Evolutionary conservation across 2,113 vertebrate species (phyloP).

Genomic region (Leiothrix lutea): DNA sequence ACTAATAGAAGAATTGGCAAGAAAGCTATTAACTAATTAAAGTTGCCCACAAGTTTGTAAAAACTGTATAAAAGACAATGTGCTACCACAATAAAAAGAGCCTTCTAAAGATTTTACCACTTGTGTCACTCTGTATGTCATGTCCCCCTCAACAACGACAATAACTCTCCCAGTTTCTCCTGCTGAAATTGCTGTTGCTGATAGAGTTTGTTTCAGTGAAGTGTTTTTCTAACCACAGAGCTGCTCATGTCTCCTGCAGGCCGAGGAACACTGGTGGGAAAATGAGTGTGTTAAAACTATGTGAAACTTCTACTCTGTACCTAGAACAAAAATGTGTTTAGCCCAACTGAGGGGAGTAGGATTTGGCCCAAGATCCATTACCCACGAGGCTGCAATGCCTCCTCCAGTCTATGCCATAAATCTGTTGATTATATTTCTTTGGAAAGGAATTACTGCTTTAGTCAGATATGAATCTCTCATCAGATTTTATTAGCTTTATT

Average conservation of each 20-base stretch:
- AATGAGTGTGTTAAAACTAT: background rate
- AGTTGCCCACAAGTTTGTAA: background rate
- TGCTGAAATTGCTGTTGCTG: no score
- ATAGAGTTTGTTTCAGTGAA: background rate
- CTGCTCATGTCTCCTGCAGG: background rate
- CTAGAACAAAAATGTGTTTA: background rate
- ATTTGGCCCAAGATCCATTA: background rate
- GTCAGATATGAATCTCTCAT: conserved; percentile 21
- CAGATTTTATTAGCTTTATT: conserved; percentile 48
- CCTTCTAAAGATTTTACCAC: background rate
- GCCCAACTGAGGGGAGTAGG: background rate
- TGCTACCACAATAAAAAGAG: background rate
- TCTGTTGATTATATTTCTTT: background rate
- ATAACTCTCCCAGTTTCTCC: no score
- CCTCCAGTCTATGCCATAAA: background rate
- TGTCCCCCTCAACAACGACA: no score
- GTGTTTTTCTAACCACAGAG: background rate
- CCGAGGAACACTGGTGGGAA: accelerated
- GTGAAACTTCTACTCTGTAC: background rate
- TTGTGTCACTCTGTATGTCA: no score
- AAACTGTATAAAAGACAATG: background rate
- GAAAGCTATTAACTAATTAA: background rate
- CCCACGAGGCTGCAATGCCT: background rate
- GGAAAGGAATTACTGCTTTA: conserved; percentile 30
- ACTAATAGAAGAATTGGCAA: background rate